phyloP scores from a whole-genome alignment of 2,888 invertebrate genomes.

The Stenurella melanura region DNA sequence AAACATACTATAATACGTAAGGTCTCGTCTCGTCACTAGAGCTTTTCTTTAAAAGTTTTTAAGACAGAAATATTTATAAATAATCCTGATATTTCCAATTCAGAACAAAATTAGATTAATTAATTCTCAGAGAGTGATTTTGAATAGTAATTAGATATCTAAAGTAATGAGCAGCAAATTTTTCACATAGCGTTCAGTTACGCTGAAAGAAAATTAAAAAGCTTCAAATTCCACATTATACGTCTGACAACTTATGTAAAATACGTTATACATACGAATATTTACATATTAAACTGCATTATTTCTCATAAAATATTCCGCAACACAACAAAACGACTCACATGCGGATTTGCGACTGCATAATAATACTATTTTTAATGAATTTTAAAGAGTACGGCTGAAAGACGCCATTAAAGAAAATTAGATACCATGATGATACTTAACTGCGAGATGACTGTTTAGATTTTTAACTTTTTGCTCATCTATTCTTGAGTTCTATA shows the following conservation, averaged over 20 bases:
- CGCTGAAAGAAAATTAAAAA: not conserved
- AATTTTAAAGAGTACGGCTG: not conserved
- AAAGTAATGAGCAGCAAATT: no score
- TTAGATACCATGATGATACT: constrained; percentile 38
- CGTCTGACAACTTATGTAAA: constrained; percentile 18
- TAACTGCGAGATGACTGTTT: constrained; percentile 17
- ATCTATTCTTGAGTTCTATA: constrained; percentile 20
- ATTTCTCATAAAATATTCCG: constrained; percentile 28
- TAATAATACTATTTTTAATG: constrained; percentile 2
- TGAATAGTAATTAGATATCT: no score
- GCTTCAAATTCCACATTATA: not conserved
- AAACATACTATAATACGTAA: no score
- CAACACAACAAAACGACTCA: constrained; percentile 19
- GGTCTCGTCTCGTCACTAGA: no score
- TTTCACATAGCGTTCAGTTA: no score
- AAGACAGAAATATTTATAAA: no score
- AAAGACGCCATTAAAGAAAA: constrained; percentile 30
- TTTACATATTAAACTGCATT: constrained; percentile 22
- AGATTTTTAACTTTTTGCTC: constrained; percentile 31
- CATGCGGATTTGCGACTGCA: constrained; percentile 16
- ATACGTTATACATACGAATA: constrained; percentile 10
- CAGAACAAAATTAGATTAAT: no score
- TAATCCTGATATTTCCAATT: no score
- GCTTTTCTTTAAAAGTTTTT: no score
- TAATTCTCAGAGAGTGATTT: no score